Percentiles rank a stretch among this genome's conserved stretches.
These are phyloP conservation scores for Lasiurus cinereus DNA, from an alignment of 2,113 vertebrate species.

Conservation along the genomic window DNA sequence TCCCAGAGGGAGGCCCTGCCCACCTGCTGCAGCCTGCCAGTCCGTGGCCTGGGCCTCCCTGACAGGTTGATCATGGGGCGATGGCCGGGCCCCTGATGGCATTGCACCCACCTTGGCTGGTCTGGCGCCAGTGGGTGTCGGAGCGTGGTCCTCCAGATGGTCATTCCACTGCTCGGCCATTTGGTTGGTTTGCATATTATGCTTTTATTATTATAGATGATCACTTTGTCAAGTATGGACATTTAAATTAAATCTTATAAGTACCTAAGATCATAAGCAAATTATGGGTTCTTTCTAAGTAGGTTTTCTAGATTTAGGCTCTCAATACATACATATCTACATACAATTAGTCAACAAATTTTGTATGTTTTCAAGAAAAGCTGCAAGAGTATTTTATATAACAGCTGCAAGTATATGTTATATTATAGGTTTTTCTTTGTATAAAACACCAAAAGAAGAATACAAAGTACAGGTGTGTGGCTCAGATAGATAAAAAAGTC, in stretches of 20 bases:
- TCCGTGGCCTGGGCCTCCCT: too few relatives aligned
- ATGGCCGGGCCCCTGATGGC: too few relatives aligned
- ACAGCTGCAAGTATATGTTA: neutral
- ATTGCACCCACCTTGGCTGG: too few relatives aligned
- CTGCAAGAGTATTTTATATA: neutral
- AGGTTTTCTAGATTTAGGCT: neutral
- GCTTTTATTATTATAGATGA: neutral
- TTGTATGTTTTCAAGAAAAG: neutral
- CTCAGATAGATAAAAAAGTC: neutral
- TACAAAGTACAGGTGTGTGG: neutral
- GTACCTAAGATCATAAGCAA: neutral
- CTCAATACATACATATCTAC: neutral
- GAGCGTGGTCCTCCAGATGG: too few relatives aligned
- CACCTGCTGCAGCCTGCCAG: too few relatives aligned
- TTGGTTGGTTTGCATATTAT: too few relatives aligned
- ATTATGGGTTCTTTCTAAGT: neutral
- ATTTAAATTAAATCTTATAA: constrained; percentile 5
- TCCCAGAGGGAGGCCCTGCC: too few relatives aligned
- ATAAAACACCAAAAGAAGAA: neutral
- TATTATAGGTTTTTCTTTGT: constrained; percentile 16
- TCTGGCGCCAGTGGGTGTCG: too few relatives aligned
- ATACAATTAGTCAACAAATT: neutral
- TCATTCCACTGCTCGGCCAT: too few relatives aligned
- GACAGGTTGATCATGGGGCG: too few relatives aligned
- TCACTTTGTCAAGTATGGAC: neutral